phyloP scores from a whole-genome alignment of 2,888 invertebrate genomes.

The Megaustenia siamemsis region DNA sequence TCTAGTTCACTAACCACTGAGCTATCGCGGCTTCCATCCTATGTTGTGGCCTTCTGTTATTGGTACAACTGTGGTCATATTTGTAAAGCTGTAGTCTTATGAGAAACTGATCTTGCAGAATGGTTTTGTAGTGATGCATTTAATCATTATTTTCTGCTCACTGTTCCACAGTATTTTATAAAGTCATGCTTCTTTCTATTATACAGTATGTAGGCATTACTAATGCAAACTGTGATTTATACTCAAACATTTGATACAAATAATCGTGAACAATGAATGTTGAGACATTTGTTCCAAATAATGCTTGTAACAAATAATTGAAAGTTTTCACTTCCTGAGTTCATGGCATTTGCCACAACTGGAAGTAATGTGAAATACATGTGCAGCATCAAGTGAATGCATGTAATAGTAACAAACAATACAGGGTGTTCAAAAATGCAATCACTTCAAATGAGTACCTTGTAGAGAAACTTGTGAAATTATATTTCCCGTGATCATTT shows the following conservation, averaged over 20 bases:
- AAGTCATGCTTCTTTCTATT: no score
- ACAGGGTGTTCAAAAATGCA: neutral
- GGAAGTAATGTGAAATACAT: slow-evolving; percentile 1
- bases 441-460: neutral
- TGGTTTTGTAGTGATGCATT: no score
- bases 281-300: slow-evolving; percentile 21
- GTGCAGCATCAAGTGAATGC: neutral
- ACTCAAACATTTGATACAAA: slow-evolving; percentile 1
- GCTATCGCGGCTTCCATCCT: no score
- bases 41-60: no score
- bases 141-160: no score
- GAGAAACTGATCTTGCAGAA: no score
- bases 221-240: neutral
- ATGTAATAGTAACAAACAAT: neutral
- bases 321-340: slow-evolving; percentile 17
- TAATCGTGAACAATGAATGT: neutral
- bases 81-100: no score
- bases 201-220: neutral
- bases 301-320: neutral
- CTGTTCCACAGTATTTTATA: no score
- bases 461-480: no score
- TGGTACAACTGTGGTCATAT: no score
- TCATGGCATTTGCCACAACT: neutral
- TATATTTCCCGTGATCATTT: no score
- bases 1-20: no score